Conservation (phyloP, 2,113 vertebrate species). For the Trogon melanurus region DNA sequence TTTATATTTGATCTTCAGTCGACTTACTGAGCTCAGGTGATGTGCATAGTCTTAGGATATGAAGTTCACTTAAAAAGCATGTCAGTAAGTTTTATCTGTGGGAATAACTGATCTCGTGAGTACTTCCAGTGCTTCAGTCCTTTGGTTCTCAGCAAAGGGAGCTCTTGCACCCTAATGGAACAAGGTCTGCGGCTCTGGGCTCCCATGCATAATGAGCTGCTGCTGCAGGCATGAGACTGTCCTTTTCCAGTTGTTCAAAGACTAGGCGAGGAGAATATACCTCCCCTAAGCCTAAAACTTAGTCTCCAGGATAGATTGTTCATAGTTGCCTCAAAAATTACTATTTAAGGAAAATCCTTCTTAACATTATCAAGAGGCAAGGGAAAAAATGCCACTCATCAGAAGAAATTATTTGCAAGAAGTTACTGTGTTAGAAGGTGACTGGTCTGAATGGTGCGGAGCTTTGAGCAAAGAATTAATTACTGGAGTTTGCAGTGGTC, state of each 20-base stretch:
- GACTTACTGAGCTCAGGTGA: background rate
- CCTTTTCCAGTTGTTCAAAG: background rate
- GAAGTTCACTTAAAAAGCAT: background rate
- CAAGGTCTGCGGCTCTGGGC: background rate
- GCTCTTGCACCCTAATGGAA: background rate
- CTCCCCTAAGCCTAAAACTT: background rate
- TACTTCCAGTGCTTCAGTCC: background rate
- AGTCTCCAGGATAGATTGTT: background rate
- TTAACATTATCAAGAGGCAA: background rate
- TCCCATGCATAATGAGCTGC: background rate
- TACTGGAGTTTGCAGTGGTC: background rate
- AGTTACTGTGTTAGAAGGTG: background rate
- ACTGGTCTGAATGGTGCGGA: background rate
- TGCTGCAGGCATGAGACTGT: background rate
- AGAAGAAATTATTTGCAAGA: background rate
- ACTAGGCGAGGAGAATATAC: background rate
- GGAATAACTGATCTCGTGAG: background rate
- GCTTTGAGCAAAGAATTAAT: background rate
- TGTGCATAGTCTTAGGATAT: background rate
- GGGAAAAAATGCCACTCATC: background rate
- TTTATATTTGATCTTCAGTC: background rate
- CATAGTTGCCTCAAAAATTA: background rate
- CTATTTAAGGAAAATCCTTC: background rate
- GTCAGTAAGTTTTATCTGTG: background rate
- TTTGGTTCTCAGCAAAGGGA: background rate